Base-by-base conservation (phyloP, 2,888 invertebrate genomes). In the Platycheirus albimanus region DNA sequence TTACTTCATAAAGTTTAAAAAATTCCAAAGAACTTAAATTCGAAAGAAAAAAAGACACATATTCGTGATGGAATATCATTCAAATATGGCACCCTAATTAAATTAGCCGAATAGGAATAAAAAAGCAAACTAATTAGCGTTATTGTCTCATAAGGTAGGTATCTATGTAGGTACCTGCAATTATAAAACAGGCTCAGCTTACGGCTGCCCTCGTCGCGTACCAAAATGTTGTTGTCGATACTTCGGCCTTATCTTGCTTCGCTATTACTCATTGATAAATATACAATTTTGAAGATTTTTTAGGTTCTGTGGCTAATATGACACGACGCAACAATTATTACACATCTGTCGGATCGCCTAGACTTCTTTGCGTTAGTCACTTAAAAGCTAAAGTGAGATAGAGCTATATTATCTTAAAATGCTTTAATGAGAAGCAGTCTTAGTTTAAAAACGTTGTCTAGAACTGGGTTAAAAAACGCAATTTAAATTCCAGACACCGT, bases 101-200 rank as follows among this genome's bases (percentile, higher is more conserved):
- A 74, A 79, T 79, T 79, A 79, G 74, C 38, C 30, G 17, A 52
- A 61, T 67, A 63, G 17, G 47, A 52, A 74, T 41, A 78, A 79
- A 74, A 45, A 67, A 72, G 54, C 54, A 38, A 61, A 61, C 74
- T 67, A 79, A 74, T 79, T 74, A 67, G 66, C 74, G 45, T 78
- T 78, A 56, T 71, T 49, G 30, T 63, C 47, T 49, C 47, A 64
- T 66, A 28, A 28, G 51, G n/a, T n/a, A n/a, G n/a, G n/a, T n/a
- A n/a, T n/a, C n/a, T n/a, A n/a, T n/a, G n/a, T n/a, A n/a, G n/a
- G n/a, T n/a, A n/a, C n/a, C n/a, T n/a, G n/a, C n/a, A n/a, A n/a
- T n/a, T n/a, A n/a, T n/a, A 49, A 49, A 30, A 24, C 24, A 33
- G 15, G 30, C 20, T 20, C 20, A 36, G 20, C 10, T 41, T 20